Evolutionary conservation across 2,113 vertebrate genomes (phyloP).

Genomic region (Eupsittula cactorum): DNA sequence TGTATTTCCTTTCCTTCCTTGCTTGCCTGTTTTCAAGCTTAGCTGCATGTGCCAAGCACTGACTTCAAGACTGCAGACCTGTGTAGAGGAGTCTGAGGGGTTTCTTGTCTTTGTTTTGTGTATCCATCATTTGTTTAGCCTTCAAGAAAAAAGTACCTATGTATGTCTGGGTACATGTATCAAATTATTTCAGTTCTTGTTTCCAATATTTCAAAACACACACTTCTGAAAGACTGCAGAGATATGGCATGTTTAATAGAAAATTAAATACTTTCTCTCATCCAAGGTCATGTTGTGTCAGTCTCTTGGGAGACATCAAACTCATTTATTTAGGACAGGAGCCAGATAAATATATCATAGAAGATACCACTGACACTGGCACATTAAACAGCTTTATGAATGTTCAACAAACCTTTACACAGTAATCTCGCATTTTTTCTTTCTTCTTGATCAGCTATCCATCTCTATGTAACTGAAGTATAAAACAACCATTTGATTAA

Average conservation of each 20-base stretch:
- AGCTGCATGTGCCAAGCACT: not conserved
- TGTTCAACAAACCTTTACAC: not conserved
- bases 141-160: not conserved
- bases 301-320: not conserved
- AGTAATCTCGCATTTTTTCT: not conserved
- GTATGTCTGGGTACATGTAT: not conserved
- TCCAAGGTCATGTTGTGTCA: not conserved
- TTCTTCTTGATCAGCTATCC: not conserved
- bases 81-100: not conserved
- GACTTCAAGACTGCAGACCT: not conserved
- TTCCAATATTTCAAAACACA: not conserved
- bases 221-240: not conserved
- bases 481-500: not conserved
- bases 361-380: not conserved
- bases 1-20: not conserved
- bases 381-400: not conserved
- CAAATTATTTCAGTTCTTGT: not conserved
- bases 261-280: not conserved
- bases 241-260: not conserved
- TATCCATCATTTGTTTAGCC: not conserved
- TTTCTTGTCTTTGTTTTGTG: not conserved
- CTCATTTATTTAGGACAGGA: not conserved
- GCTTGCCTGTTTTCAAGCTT: not conserved
- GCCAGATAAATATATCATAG: not conserved
- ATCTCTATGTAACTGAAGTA: not conserved